Conservation (phyloP, 2,797 vertebrate species). For the Champsocephalus esox region DNA sequence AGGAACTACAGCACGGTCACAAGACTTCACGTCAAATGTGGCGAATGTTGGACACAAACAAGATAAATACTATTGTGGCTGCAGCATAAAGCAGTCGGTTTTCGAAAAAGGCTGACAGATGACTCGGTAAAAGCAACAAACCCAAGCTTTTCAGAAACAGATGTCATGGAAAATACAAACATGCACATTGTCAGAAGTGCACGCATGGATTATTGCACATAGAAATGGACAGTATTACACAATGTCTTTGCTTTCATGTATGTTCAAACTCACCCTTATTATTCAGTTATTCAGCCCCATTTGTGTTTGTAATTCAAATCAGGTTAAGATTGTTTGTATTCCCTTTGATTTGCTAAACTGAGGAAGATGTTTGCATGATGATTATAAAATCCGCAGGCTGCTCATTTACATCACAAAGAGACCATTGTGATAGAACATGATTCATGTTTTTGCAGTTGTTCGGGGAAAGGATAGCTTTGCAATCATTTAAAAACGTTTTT, state of each 20-base stretch:
- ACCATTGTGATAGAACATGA: not conserved
- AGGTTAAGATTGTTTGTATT: not conserved
- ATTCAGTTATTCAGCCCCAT: not conserved
- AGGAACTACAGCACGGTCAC: too few relatives aligned
- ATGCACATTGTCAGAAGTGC: not conserved
- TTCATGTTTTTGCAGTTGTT: not conserved
- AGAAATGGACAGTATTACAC: not conserved
- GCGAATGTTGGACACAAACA: not conserved
- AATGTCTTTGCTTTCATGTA: not conserved
- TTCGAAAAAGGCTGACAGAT: slow-evolving; percentile 19
- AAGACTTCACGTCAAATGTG: too few relatives aligned
- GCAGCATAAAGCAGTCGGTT: slow-evolving; percentile 20
- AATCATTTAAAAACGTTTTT: too few relatives aligned
- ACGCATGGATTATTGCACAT: not conserved
- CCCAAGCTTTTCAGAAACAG: slow-evolving; percentile 19
- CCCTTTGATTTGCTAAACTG: not conserved
- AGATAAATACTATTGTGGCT: not conserved
- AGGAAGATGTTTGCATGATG: not conserved
- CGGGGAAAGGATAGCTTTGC: too few relatives aligned
- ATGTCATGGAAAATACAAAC: not conserved
- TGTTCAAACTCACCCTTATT: not conserved
- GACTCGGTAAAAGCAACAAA: slow-evolving; percentile 21
- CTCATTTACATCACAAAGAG: not conserved
- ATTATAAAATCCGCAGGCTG: not conserved
- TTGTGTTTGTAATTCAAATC: not conserved